These are phyloP conservation scores for Gambusia yucatana DNA, from an alignment of 2,797 vertebrate species.

Conservation along the genomic window DNA sequence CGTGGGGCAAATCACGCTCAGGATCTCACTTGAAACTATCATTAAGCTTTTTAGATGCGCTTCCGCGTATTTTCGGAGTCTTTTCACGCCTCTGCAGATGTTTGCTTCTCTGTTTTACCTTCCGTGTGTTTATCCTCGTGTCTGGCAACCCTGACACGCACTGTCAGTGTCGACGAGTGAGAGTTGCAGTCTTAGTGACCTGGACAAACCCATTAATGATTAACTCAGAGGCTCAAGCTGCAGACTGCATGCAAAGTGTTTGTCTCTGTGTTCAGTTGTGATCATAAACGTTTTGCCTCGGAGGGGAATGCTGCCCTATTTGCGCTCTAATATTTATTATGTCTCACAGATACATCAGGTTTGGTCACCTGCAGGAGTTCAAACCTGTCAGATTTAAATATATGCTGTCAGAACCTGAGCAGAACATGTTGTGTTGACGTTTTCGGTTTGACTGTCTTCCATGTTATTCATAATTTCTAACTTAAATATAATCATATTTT, in stretches of 20 bases:
- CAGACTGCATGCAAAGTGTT: background rate
- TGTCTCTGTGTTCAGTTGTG: background rate
- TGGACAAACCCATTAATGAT: constrained; percentile 58
- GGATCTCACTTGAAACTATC: background rate
- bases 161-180: constrained; percentile 18
- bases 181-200: constrained; percentile 1
- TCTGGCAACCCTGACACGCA: constrained; percentile 31
- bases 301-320: background rate
- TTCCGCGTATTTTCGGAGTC: background rate
- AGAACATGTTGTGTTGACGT: background rate
- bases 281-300: background rate
- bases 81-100: background rate
- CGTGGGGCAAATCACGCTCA: background rate
- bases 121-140: constrained; percentile 5
- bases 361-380: background rate
- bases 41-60: background rate
- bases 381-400: background rate
- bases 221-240: constrained; percentile 47
- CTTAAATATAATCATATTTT: background rate
- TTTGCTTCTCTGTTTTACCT: background rate
- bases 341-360: background rate
- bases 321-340: background rate
- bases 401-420: background rate
- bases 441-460: background rate
- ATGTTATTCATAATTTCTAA: background rate